Evolutionary conservation across 2,797 vertebrate genomes (phyloP).

Genomic region (Orestias chungarensis): DNA sequence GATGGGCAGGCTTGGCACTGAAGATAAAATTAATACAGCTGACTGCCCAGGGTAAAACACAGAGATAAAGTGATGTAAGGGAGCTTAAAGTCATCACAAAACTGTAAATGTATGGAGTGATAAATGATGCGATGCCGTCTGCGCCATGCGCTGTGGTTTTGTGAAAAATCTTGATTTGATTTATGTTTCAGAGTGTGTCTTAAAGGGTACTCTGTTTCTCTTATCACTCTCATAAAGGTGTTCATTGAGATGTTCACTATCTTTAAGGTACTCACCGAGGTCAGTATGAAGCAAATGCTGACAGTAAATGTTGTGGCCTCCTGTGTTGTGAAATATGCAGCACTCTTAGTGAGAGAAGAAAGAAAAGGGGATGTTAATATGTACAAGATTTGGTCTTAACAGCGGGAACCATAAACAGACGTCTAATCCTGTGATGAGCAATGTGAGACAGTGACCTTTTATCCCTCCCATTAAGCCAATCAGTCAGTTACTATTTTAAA

Average conservation of each 20-base stretch:
- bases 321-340: slow-evolving; percentile 35
- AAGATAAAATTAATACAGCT: slow-evolving; percentile 65
- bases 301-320: slow-evolving; percentile 28
- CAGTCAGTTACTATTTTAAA: slow-evolving; percentile 35
- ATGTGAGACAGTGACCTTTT: slow-evolving; percentile 55
- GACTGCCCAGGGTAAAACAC: slow-evolving; percentile 53
- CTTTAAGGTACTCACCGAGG: slow-evolving; percentile 66
- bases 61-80: slow-evolving; percentile 43
- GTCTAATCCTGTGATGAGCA: slow-evolving; percentile 34
- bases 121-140: slow-evolving; percentile 56
- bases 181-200: slow-evolving; percentile 38
- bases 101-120: slow-evolving; percentile 54
- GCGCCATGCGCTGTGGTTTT: slow-evolving; percentile 42
- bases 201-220: slow-evolving; percentile 55
- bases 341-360: slow-evolving; percentile 3
- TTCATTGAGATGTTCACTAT: slow-evolving; percentile 59
- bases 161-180: slow-evolving; percentile 35
- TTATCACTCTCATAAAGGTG: slow-evolving; percentile 55
- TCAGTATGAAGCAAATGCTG: slow-evolving; percentile 44
- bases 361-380: slow-evolving; percentile 22
- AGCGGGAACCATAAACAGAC: slow-evolving; percentile 35
- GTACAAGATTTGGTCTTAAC: slow-evolving; percentile 38
- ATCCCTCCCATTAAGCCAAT: slow-evolving; percentile 37
- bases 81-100: slow-evolving; percentile 42
- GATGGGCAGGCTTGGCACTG: slow-evolving; percentile 48